These are phyloP conservation scores for Diachasmimorpha longicaudata DNA, from an alignment of 1,140 invertebrate species.

Conservation along the genomic window DNA sequence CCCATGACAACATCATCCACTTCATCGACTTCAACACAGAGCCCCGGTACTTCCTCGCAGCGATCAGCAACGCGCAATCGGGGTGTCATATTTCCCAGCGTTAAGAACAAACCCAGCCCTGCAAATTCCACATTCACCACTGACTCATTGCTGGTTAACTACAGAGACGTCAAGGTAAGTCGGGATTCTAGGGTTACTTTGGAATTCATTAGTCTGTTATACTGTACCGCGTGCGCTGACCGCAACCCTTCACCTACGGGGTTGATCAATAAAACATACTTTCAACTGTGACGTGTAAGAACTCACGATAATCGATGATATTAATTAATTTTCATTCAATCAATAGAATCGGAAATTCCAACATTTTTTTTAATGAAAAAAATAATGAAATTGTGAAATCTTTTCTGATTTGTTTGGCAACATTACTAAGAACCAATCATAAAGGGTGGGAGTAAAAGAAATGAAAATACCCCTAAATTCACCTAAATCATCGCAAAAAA, in stretches of 20 bases:
- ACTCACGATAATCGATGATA: too few relatives aligned
- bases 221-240: too few relatives aligned
- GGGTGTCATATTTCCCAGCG: constrained; percentile 86
- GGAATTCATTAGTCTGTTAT: constrained; percentile 34
- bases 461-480: neutral
- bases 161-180: constrained; percentile 83
- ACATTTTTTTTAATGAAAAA: too few relatives aligned
- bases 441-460: too few relatives aligned
- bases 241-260: too few relatives aligned
- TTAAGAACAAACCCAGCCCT: constrained; percentile 86
- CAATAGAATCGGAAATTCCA: too few relatives aligned
- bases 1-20: constrained; percentile 43
- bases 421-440: too few relatives aligned
- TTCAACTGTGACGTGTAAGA: too few relatives aligned
- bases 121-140: constrained; percentile 82
- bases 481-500: neutral
- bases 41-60: constrained; percentile 45
- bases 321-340: too few relatives aligned
- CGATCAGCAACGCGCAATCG: constrained; percentile 69
- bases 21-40: constrained; percentile 40
- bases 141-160: constrained; percentile 69
- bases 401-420: too few relatives aligned
- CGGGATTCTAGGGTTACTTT: neutral
- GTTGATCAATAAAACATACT: too few relatives aligned
- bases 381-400: too few relatives aligned